A percentile compares a stretch with the other conserved stretches of the same genome.
Conservation (phyloP, 2,797 vertebrate species). For the Hydrolagus colliei region DNA sequence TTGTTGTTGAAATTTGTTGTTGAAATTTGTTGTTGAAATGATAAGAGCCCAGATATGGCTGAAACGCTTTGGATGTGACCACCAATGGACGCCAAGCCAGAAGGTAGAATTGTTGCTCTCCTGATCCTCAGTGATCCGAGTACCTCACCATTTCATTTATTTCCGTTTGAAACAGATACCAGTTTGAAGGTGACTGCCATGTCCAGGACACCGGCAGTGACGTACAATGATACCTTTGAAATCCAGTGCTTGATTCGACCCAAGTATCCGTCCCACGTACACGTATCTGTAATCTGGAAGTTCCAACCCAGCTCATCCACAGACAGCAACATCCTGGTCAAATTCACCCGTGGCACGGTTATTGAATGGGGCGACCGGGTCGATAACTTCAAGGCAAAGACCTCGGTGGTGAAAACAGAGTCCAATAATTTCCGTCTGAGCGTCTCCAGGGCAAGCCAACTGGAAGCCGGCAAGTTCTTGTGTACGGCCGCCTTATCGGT, state of each 20-base stretch:
- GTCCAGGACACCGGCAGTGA: slow-evolving; percentile 42
- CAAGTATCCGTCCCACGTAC: slow-evolving; percentile 28
- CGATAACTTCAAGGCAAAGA: slow-evolving; percentile 43
- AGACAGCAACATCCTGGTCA: slow-evolving; percentile 32
- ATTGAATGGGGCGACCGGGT: slow-evolving; percentile 40
- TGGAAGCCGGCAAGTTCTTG: slow-evolving; percentile 39
- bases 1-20: too few species aligned
- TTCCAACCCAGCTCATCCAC: slow-evolving; percentile 40
- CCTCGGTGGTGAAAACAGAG: slow-evolving; percentile 36
- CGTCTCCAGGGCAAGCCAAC: slow-evolving; percentile 34
- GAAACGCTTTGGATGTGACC: too few species aligned
- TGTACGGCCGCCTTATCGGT: slow-evolving; percentile 48
- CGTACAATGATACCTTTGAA: slow-evolving; percentile 35
- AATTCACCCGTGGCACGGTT: slow-evolving; percentile 33
- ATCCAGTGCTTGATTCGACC: slow-evolving; percentile 27
- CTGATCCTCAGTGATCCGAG: too few species aligned
- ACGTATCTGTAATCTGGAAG: slow-evolving; percentile 38
- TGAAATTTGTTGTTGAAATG: too few species aligned
- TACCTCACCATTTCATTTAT: not conserved
- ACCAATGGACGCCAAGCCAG: too few species aligned
- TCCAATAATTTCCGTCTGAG: slow-evolving; percentile 40
- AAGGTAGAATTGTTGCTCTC: too few species aligned
- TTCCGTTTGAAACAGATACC: slow-evolving; percentile 39
- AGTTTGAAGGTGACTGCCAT: slow-evolving; percentile 39
- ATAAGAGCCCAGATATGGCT: too few species aligned